Conservation (phyloP, 2,888 invertebrate genomes). For the Patella caerulea region DNA sequence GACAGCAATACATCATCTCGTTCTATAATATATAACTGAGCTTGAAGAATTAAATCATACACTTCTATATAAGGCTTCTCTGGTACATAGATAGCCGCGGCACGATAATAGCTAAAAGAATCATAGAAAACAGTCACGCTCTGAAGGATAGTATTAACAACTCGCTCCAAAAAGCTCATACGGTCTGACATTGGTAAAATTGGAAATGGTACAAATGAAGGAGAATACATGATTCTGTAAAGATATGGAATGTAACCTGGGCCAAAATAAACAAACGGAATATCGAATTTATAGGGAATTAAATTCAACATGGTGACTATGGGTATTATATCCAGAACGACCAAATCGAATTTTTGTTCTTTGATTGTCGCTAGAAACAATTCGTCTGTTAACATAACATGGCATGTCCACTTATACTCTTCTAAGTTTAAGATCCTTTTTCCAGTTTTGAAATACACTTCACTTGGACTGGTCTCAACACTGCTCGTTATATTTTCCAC, state of each 20-base stretch:
- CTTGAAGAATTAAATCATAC: constrained; percentile 24
- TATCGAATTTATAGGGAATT: constrained; percentile 28
- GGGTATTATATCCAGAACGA: constrained; percentile 25
- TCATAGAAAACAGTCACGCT: constrained; percentile 16
- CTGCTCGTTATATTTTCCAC: background rate
- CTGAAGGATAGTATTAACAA: constrained; percentile 1
- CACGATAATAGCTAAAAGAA: constrained; percentile 26
- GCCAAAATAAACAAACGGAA: constrained; percentile 29
- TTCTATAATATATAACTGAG: constrained; percentile 39
- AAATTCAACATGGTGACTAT: constrained; percentile 17
- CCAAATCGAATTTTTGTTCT: constrained; percentile 29
- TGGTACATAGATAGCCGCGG: constrained; percentile 36
- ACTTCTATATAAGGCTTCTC: constrained; percentile 32
- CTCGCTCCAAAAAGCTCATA: constrained; percentile 13
- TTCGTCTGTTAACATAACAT: background rate
- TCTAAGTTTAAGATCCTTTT: background rate
- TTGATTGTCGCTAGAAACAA: constrained; percentile 4
- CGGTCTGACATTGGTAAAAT: background rate
- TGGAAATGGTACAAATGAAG: constrained; percentile 12
- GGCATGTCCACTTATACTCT: background rate
- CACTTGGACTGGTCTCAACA: no score
- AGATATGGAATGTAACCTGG: constrained; percentile 10
- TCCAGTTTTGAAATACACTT: background rate
- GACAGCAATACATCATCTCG: constrained; percentile 39
- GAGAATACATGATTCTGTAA: constrained; percentile 1